Percentiles rank a stretch among this genome's conserved stretches.
Conservation (phyloP, 2,113 vertebrate species). For the Chinchilla lanigera region DNA sequence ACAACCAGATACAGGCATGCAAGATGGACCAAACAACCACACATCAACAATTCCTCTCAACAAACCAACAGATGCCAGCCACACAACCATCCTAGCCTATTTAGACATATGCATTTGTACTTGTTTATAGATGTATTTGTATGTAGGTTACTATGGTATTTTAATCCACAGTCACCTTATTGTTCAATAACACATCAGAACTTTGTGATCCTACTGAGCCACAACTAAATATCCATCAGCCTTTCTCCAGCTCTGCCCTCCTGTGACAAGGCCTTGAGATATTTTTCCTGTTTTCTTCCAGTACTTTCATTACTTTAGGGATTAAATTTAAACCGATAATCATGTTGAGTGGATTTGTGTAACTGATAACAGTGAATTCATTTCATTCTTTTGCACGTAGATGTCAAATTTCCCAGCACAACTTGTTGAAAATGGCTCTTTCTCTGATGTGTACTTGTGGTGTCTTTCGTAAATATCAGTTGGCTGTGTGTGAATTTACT, state of each 20-base stretch:
- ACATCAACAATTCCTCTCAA: no score
- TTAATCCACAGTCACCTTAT: neutral
- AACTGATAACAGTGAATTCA: neutral
- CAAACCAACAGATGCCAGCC: no score
- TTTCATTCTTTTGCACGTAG: neutral
- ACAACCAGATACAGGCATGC: no score
- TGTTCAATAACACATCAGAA: neutral
- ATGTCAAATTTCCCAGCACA: neutral
- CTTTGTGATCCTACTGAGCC: neutral
- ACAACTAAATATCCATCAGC: neutral
- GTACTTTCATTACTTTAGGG: neutral
- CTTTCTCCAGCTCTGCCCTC: neutral
- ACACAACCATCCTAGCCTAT: no score
- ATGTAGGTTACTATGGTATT: neutral
- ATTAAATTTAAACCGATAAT: neutral
- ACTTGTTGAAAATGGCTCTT: neutral
- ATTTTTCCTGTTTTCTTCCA: neutral
- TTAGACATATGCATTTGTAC: neutral
- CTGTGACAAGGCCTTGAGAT: neutral
- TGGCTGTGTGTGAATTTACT: neutral
- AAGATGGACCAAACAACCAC: no score
- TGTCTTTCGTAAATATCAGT: neutral
- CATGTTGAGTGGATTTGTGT: neutral
- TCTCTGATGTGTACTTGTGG: neutral
- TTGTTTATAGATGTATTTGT: neutral